Percentiles rank a stretch among this genome's conserved stretches.
Evolutionary conservation across 2,888 invertebrate species (phyloP).

Genomic region (Parnassius orleans): DNA sequence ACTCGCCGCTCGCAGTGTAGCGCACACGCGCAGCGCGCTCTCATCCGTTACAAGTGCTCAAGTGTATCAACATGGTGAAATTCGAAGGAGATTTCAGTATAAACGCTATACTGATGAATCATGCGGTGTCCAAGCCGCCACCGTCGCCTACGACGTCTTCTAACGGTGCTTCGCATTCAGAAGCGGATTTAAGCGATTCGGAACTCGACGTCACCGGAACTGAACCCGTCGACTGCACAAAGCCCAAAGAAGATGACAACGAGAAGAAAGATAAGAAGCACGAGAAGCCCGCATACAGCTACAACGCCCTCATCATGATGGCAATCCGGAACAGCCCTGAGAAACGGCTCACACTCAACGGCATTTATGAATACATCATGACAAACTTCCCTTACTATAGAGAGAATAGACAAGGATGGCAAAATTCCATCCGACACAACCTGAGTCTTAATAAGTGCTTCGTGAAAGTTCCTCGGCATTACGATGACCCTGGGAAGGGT

Average conservation of each 20-base stretch:
- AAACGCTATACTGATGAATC: slow-evolving; percentile 86
- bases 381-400: slow-evolving; percentile 98
- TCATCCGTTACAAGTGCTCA: slow-evolving; percentile 38
- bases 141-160: slow-evolving; percentile 68
- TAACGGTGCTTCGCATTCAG: slow-evolving; percentile 60
- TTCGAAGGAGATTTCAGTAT: slow-evolving; percentile 89
- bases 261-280: slow-evolving; percentile 82
- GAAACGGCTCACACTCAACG: slow-evolving; percentile 95
- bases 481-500: slow-evolving; percentile 99
- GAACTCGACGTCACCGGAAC: slow-evolving; percentile 90
- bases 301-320: slow-evolving; percentile 99
- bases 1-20: slow-evolving; percentile 60
- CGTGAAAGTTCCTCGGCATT: slow-evolving; percentile 97
- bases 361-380: slow-evolving; percentile 99
- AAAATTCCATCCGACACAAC: slow-evolving; percentile 99
- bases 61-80: slow-evolving; percentile 75
- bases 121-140: slow-evolving; percentile 67
- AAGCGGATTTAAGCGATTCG: slow-evolving; percentile 80
- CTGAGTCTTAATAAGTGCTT: slow-evolving; percentile 99
- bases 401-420: slow-evolving; percentile 99
- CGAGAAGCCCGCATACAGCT: slow-evolving; percentile 98
- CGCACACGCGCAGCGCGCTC: slow-evolving; percentile 53
- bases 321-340: slow-evolving; percentile 97
- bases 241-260: slow-evolving; percentile 63
- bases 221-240: slow-evolving; percentile 86